A percentile compares a stretch with the other conserved stretches of the same genome.
These are phyloP conservation scores for Andrena haemorrhoa DNA, from an alignment of 2,888 invertebrate species.

Conservation along the genomic window DNA sequence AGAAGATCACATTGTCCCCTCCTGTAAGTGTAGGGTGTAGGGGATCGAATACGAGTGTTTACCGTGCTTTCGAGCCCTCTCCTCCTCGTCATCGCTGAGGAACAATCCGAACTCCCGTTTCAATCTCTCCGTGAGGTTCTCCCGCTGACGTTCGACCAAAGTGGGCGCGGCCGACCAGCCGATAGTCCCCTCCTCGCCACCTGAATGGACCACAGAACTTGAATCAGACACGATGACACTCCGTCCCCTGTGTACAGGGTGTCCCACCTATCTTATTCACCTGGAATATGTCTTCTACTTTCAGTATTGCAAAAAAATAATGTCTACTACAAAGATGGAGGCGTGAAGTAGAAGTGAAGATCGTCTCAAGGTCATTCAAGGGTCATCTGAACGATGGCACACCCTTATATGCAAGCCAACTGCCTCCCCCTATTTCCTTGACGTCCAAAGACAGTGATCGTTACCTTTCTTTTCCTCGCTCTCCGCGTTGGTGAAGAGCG, in stretches of 20 bases:
- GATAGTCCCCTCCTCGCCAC: slow-evolving; percentile 82
- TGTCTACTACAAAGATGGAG: too few relatives aligned
- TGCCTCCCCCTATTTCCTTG: background rate
- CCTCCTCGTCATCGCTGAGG: slow-evolving; percentile 89
- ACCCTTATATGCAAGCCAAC: background rate
- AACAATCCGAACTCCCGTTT: slow-evolving; percentile 93
- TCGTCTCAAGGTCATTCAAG: too few relatives aligned
- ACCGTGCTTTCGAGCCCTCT: slow-evolving; percentile 86
- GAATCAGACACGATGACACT: too few relatives aligned
- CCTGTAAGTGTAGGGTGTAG: too few relatives aligned
- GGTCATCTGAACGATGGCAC: too few relatives aligned
- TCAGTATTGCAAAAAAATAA: too few relatives aligned
- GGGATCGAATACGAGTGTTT: slow-evolving; percentile 63
- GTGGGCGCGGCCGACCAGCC: slow-evolving; percentile 93
- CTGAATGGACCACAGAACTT: slow-evolving; percentile 60
- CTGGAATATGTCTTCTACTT: too few relatives aligned
- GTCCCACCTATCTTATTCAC: slow-evolving; percentile 13
- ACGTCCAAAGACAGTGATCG: slow-evolving; percentile 1
- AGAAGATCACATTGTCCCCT: too few relatives aligned
- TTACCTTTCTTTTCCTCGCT: slow-evolving; percentile 83
- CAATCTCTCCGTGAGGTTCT: slow-evolving; percentile 94
- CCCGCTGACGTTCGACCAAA: slow-evolving; percentile 93
- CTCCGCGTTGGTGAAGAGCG: slow-evolving; percentile 78
- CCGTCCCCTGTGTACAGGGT: background rate
- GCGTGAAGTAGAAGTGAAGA: too few relatives aligned